Conservation (phyloP, 2,888 invertebrate genomes). For the Caenorhabditis sp. region DNA sequence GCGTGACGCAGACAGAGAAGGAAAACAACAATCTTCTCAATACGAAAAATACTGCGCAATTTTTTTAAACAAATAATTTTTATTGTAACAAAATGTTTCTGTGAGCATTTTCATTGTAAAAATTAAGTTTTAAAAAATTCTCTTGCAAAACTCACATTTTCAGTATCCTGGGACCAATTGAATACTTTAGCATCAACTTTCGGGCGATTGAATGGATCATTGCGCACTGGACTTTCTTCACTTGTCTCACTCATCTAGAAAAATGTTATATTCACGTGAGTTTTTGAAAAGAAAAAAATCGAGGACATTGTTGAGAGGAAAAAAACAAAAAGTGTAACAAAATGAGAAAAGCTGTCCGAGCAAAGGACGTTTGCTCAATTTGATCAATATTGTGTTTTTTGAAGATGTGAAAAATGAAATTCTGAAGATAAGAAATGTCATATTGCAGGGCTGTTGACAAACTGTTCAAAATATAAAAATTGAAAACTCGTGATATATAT, state of each 20-base stretch:
- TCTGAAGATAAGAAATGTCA: too few relatives aligned
- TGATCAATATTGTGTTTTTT: background rate
- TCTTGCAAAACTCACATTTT: constrained; percentile 14
- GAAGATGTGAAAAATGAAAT: too few relatives aligned
- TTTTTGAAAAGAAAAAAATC: background rate
- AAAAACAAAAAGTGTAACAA: constrained; percentile 18
- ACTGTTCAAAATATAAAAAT: background rate
- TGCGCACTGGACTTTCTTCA: background rate
- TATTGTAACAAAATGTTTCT: too few relatives aligned
- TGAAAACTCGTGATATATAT: background rate
- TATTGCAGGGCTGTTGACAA: too few relatives aligned
- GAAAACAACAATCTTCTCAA: too few relatives aligned
- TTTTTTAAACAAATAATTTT: too few relatives aligned
- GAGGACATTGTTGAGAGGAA: background rate
- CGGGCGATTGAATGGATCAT: constrained; percentile 25
- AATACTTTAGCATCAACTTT: constrained; percentile 17
- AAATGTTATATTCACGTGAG: background rate
- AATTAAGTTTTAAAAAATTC: too few relatives aligned
- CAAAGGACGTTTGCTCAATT: background rate
- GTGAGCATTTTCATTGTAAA: too few relatives aligned
- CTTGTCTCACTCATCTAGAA: background rate
- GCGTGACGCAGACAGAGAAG: too few relatives aligned
- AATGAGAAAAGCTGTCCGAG: background rate
- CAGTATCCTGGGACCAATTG: constrained; percentile 22
- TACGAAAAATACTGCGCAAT: too few relatives aligned